Conservation (phyloP, 2,888 invertebrate species). For the Synergus japonicus region DNA sequence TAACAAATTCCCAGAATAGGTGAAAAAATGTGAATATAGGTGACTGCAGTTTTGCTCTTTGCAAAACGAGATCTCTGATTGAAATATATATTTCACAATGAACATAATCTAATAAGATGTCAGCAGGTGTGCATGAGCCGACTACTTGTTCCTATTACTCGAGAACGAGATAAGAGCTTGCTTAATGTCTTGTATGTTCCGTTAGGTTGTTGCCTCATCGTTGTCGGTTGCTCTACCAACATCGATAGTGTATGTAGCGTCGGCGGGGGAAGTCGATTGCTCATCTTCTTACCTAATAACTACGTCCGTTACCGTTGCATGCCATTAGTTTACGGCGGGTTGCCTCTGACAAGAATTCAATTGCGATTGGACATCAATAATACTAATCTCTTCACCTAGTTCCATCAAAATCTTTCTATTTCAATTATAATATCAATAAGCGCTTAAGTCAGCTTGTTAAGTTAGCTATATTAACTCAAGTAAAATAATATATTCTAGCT, state of each 20-base stretch:
- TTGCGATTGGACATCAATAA: not conserved
- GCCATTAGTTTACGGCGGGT: not conserved
- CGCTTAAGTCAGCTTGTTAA: not conserved
- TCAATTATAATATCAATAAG: not conserved
- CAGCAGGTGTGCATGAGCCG: not conserved
- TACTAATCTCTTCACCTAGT: not conserved
- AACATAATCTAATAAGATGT: slow-evolving; percentile 17
- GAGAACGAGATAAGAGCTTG: slow-evolving; percentile 16
- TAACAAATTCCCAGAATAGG: too few relatives aligned
- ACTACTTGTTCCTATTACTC: slow-evolving; percentile 11
- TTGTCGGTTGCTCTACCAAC: slow-evolving; percentile 2
- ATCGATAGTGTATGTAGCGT: not conserved
- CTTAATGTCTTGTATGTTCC: slow-evolving; percentile 23
- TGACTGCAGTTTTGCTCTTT: not conserved
- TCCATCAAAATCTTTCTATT: not conserved
- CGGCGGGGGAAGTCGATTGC: slow-evolving; percentile 60
- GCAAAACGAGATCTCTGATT: not conserved
- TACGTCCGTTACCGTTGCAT: slow-evolving; percentile 46
- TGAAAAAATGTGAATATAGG: too few relatives aligned
- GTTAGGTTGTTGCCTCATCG: slow-evolving; percentile 28
- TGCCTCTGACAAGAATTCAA: not conserved
- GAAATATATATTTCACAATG: not conserved
- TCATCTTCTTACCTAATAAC: slow-evolving; percentile 62
- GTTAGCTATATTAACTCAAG: too few relatives aligned
- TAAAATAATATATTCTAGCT: too few relatives aligned